Percentiles rank a stretch among this genome's conserved stretches.
These are phyloP conservation scores for Coronaproctus castanopsis DNA, from an alignment of 2,888 invertebrate genomes.

Conservation along the genomic window DNA sequence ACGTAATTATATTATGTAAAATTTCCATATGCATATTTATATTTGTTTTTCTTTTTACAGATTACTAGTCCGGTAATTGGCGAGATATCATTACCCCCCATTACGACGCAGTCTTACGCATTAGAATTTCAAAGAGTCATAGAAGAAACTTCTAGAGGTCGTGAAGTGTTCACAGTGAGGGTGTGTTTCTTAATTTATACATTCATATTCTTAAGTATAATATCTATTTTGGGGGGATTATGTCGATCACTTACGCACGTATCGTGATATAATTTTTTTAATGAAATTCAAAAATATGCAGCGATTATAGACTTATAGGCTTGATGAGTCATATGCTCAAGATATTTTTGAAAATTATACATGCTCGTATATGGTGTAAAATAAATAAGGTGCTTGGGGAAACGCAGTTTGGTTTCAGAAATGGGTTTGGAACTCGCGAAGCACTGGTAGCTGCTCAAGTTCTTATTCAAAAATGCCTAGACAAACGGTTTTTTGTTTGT, in stretches of 20 bases:
- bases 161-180: conserved; percentile 36
- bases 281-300: neutral
- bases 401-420: too few species aligned
- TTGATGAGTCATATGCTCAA: neutral
- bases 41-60: too few species aligned
- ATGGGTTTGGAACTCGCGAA: too few species aligned
- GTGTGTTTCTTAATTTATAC: conserved; percentile 24
- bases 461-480: too few species aligned
- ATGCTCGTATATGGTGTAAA: neutral
- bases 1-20: too few species aligned
- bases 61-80: conserved; percentile 29
- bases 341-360: neutral
- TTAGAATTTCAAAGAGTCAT: conserved; percentile 35
- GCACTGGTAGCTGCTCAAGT: too few species aligned
- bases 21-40: too few species aligned
- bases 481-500: too few species aligned
- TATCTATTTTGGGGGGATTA: neutral
- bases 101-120: conserved; percentile 33
- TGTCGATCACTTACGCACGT: neutral
- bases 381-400: too few species aligned
- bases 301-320: too few species aligned
- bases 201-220: neutral
- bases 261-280: neutral
- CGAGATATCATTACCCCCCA: conserved; percentile 30
- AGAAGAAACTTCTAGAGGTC: conserved; percentile 35